Conservation (phyloP, 2,113 vertebrate species). For the Cathartes aura region DNA sequence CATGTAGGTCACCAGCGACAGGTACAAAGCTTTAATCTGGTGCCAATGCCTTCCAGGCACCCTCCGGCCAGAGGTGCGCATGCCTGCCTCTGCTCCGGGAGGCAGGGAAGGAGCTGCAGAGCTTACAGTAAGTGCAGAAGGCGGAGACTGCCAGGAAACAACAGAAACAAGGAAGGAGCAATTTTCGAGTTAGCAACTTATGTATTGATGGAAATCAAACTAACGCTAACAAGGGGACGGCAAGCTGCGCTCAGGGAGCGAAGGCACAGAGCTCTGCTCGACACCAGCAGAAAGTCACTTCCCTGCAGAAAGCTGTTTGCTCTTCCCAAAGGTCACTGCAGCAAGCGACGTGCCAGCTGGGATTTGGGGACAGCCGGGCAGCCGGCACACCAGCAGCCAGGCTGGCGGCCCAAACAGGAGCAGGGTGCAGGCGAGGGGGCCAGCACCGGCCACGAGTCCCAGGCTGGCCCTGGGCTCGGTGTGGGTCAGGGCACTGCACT, state of each 20-base stretch:
- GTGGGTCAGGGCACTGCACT: rapidly evolving
- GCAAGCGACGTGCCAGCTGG: neutral
- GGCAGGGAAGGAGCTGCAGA: slow-evolving; percentile 10
- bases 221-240: neutral
- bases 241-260: neutral
- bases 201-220: neutral
- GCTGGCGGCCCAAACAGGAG: neutral
- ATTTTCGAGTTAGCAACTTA: neutral
- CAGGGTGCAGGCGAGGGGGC: neutral
- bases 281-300: neutral
- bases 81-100: neutral
- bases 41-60: neutral
- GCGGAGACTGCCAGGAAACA: slow-evolving; percentile 62
- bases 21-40: neutral
- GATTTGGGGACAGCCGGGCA: neutral
- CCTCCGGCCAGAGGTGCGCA: neutral
- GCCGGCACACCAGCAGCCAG: neutral
- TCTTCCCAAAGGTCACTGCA: neutral
- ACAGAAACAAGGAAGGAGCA: slow-evolving; percentile 55
- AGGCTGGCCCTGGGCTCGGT: neutral
- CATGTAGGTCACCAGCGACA: neutral
- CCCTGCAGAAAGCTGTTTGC: neutral
- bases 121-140: slow-evolving; percentile 55
- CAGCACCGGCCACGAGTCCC: neutral
- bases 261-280: neutral